Conservation (phyloP, 2,888 invertebrate species). For the Terebella lapidaria region DNA sequence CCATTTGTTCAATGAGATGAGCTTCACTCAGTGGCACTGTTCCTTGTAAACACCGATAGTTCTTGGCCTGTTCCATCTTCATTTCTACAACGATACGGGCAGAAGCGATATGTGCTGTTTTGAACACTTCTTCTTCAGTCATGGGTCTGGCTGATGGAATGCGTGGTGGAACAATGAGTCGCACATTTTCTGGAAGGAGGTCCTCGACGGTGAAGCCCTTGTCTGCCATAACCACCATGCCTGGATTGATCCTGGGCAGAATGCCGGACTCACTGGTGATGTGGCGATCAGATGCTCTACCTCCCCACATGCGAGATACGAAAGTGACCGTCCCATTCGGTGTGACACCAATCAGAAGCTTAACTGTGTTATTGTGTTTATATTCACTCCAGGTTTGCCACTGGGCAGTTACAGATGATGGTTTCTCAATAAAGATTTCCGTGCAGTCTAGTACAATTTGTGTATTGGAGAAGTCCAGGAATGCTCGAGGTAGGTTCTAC, state of each 20-base stretch:
- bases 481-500: background rate
- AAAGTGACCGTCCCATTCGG: constrained; percentile 19
- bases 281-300: constrained; percentile 17
- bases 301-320: constrained; percentile 20
- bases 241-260: background rate
- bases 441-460: no score
- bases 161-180: background rate
- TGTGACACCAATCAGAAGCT: no score
- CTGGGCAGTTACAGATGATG: constrained; percentile 9
- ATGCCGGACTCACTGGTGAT: constrained; percentile 13
- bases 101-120: background rate
- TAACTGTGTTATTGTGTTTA: constrained; percentile 17
- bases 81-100: background rate
- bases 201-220: background rate
- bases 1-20: background rate
- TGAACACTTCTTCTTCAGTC: background rate
- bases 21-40: background rate
- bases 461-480: constrained; percentile 4
- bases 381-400: constrained; percentile 19
- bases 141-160: background rate
- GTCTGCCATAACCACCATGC: constrained; percentile 4
- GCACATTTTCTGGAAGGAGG: background rate
- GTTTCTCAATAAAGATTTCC: constrained; percentile 19
- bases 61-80: background rate
- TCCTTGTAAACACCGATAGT: background rate